Evolutionary conservation across 2,888 invertebrate species (phyloP), one percentile per base, ranked within the genome.

Genomic region (Augiades crinisus): DNA sequence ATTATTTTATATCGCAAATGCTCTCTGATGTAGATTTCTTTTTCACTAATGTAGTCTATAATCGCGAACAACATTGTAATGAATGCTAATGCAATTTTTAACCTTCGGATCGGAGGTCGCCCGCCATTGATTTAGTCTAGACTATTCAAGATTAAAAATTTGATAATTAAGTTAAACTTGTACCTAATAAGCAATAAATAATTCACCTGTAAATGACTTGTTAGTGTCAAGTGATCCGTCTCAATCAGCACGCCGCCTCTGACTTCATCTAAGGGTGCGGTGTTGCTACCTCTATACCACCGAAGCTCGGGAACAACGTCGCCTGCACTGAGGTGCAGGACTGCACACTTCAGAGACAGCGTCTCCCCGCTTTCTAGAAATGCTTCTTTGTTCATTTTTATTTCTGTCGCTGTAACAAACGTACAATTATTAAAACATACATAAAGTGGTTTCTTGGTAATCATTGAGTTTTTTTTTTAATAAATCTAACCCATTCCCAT

Each of bases 221-320:
- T 83, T 21, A 87, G 63, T 2, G 79, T 81, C 50, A 86, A 58
- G 38, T 81, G 82, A 58, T 88, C 87, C 1, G 88, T 87, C 56
- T 88, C 88, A 5, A 88, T 75, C 1, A 84, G 68, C 8, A 88
- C 85, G 41, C 92, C 92, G 54, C 93, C 86, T 46, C 88, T 64
- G 5, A 77, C 54, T 59, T 87, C 87, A 30, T 89, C 88, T 21
- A 88, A 58, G 0, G 83, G 75, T 1, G 68, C 62, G 1, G 72
- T 73, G 27, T 58, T 72, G 53, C 82, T 80, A 0, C 84, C 86
- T 36, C 79, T 67, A 55, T 79, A 85, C 88, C 88, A 89, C 38
- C 77, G 75, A 56, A 88, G 60, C 46, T 72, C 73, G 0, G 86
- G 84, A 2, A 68, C 64, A 0, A 53, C 60, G 1, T 78, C 80